Percentiles rank a stretch among this genome's conserved stretches.
These are phyloP conservation scores for Oegoconia quadripuncta DNA, from an alignment of 2,888 invertebrate species.

Conservation along the genomic window DNA sequence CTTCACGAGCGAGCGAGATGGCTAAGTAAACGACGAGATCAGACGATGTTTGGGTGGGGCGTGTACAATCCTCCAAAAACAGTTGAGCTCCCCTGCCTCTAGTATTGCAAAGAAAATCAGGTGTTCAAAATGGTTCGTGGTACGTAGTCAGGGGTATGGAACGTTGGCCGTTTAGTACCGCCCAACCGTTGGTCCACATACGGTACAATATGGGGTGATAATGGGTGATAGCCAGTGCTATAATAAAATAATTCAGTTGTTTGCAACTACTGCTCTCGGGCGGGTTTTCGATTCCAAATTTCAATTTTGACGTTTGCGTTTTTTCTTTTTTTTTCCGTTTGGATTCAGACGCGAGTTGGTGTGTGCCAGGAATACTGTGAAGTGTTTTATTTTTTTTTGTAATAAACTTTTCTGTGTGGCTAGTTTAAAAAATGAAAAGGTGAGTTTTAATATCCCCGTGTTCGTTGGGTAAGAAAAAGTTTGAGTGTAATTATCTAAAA, in stretches of 20 bases:
- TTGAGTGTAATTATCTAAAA: too few relatives aligned
- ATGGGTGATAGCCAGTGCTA: conserved; percentile 54
- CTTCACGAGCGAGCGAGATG: conserved; percentile 29
- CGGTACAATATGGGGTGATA: conserved; percentile 61
- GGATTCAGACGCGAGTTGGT: background rate
- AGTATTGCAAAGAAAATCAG: background rate
- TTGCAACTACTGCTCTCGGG: conserved; percentile 38
- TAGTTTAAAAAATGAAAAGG: too few relatives aligned
- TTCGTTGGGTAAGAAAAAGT: too few relatives aligned
- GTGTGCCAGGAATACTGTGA: conserved; percentile 16
- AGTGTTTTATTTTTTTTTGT: conserved; percentile 17
- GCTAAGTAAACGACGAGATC: conserved; percentile 30
- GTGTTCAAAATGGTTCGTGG: background rate
- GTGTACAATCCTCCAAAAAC: conserved; percentile 24
- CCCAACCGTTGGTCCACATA: conserved; percentile 62
- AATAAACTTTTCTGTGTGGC: too few relatives aligned
- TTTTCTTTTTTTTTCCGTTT: conserved; percentile 15
- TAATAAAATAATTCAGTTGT: conserved; percentile 76
- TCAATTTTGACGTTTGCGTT: conserved; percentile 25
- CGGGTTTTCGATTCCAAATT: conserved; percentile 26
- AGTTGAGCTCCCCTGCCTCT: conserved; percentile 20
- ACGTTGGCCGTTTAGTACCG: conserved; percentile 40
- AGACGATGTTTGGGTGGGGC: conserved; percentile 43
- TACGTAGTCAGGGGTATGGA: conserved; percentile 18
- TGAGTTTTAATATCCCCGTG: too few relatives aligned